These are phyloP conservation scores for Achatina immaculata DNA, from an alignment of 1,140 invertebrate species.

Conservation along the genomic window DNA sequence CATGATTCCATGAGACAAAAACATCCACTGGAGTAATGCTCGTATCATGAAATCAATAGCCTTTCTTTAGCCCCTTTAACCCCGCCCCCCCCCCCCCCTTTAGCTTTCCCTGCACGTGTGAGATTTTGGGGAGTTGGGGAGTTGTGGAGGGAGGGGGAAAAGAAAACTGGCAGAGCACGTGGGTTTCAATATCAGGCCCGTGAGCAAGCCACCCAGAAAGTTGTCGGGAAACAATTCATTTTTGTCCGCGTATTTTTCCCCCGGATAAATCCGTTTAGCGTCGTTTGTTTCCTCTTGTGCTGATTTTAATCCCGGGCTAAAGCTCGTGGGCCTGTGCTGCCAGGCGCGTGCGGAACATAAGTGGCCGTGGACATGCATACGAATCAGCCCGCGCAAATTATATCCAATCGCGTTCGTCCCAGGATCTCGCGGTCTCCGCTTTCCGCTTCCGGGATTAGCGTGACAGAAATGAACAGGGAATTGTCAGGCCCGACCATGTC, in stretches of 20 bases:
- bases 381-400: constrained; percentile 38
- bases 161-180: not conserved
- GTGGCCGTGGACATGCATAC: constrained; percentile 33
- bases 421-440: constrained; percentile 3
- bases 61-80: not conserved
- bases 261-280: constrained; percentile 21
- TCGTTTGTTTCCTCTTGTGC: constrained; percentile 13
- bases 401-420: constrained; percentile 31
- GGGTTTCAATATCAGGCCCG: not conserved
- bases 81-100: no score
- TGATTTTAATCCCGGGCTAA: not conserved
- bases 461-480: constrained; percentile 33
- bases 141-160: no score
- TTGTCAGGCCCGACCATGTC: constrained; percentile 12
- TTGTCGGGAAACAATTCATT: not conserved
- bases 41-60: not conserved
- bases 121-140: no score
- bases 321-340: not conserved
- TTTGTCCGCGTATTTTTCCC: not conserved
- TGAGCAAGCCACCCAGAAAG: constrained; percentile 4
- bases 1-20: no score
- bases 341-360: not conserved
- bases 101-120: not conserved
- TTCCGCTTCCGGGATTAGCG: constrained; percentile 31
- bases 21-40: no score